Evolutionary conservation across 2,888 invertebrate genomes (phyloP).

Genomic region (Kryphioiulus occultus): DNA sequence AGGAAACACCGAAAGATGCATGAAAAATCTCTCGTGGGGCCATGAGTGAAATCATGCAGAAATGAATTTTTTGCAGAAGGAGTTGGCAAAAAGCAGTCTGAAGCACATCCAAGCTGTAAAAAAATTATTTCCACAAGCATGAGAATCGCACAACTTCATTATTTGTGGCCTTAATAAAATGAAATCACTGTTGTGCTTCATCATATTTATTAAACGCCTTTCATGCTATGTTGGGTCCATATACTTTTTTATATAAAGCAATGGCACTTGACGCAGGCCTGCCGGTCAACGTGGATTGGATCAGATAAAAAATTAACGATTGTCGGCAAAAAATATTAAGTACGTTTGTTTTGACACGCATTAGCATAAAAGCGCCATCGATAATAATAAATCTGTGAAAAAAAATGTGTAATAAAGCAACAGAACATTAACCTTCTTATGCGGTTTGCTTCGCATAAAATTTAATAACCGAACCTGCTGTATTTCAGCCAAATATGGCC

Average conservation of each 20-base stretch:
- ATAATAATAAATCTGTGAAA: neutral
- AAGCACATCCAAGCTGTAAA: neutral
- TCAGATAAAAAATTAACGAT: neutral
- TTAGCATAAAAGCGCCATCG: neutral
- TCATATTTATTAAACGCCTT: neutral
- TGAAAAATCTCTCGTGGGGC: neutral
- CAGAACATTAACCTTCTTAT: neutral
- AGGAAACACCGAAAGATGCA: neutral
- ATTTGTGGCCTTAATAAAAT: neutral
- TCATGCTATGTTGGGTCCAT: neutral
- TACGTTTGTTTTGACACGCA: neutral
- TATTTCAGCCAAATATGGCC: too few species aligned
- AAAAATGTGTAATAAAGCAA: neutral
- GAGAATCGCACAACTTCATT: neutral
- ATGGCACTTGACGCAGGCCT: neutral
- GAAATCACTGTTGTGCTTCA: neutral
- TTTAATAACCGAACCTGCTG: neutral
- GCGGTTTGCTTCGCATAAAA: neutral
- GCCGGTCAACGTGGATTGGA: neutral
- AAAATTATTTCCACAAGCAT: neutral
- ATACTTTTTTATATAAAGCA: neutral
- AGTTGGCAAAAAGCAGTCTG: neutral
- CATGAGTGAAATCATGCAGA: conserved; percentile 2
- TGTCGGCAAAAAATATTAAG: neutral
- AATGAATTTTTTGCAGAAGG: neutral